A percentile compares a stretch with the other conserved stretches of the same genome.
phyloP scores from a whole-genome alignment of 2,797 vertebrate genomes.

The Pyrocephalus nanus region DNA sequence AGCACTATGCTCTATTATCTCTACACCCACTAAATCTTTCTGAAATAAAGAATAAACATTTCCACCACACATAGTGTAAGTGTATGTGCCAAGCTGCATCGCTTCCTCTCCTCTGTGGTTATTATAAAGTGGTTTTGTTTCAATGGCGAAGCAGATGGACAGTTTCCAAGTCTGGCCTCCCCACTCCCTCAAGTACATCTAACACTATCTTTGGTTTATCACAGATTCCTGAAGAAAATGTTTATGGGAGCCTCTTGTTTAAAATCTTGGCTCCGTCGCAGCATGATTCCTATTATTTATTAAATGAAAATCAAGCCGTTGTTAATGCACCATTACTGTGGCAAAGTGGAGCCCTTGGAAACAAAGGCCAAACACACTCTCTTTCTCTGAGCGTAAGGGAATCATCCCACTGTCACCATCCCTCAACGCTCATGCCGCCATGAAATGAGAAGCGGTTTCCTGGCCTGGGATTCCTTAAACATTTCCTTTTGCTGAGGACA shows the following conservation, averaged over 20 bases:
- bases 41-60: slow-evolving; percentile 72
- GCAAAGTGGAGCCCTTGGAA: neutral
- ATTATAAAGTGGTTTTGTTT: slow-evolving; percentile 66
- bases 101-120: slow-evolving; percentile 61
- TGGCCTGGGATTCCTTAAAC: neutral
- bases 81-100: slow-evolving; percentile 49
- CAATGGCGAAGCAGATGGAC: slow-evolving; percentile 57
- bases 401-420: neutral
- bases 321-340: slow-evolving; percentile 30
- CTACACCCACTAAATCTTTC: slow-evolving; percentile 70
- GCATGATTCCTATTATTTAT: slow-evolving; percentile 50
- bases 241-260: slow-evolving; percentile 62
- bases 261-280: slow-evolving; percentile 25
- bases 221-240: slow-evolving; percentile 57
- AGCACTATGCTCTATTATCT: slow-evolving; percentile 62
- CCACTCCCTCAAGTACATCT: neutral
- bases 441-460: neutral
- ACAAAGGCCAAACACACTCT: neutral
- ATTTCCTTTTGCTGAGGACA: neutral
- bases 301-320: slow-evolving; percentile 50
- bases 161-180: slow-evolving; percentile 48
- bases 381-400: rapidly evolving
- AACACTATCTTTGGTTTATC: slow-evolving; percentile 47
- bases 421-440: rapidly evolving
- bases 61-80: slow-evolving; percentile 62